Evolutionary conservation across 2,113 vertebrate species (phyloP).

Genomic region (Ictidomys tridecemlineatus): DNA sequence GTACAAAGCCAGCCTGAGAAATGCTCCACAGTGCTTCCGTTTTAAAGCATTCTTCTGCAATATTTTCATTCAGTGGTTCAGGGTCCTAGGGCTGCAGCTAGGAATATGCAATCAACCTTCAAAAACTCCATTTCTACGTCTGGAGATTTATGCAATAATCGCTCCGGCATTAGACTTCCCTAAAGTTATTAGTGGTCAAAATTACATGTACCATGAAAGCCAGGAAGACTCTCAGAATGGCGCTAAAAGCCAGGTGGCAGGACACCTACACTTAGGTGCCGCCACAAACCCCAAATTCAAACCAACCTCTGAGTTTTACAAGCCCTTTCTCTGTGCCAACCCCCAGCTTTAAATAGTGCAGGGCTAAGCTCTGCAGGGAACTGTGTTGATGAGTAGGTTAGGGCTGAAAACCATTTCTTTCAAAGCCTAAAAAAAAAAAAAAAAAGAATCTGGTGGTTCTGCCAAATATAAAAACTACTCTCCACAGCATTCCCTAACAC

Average conservation of each 20-base stretch:
- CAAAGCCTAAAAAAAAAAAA: slow-evolving; percentile 56
- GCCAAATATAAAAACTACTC: slow-evolving; percentile 69
- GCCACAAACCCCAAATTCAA: slow-evolving; percentile 81
- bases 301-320: slow-evolving; percentile 78
- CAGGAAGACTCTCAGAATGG: slow-evolving; percentile 72
- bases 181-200: slow-evolving; percentile 81
- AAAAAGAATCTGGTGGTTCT: slow-evolving; percentile 37
- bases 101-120: slow-evolving; percentile 64
- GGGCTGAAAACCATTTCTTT: slow-evolving; percentile 79
- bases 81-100: slow-evolving; percentile 4
- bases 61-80: slow-evolving; percentile 68
- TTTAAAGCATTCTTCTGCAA: slow-evolving; percentile 65
- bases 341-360: slow-evolving; percentile 76
- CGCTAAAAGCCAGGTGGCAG: slow-evolving; percentile 79
- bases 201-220: slow-evolving; percentile 80
- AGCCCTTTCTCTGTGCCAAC: slow-evolving; percentile 59
- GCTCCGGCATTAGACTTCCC: slow-evolving; percentile 64
- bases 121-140: slow-evolving; percentile 73
- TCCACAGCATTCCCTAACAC: slow-evolving; percentile 62
- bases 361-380: slow-evolving; percentile 69
- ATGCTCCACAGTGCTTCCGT: slow-evolving; percentile 53
- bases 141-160: slow-evolving; percentile 77
- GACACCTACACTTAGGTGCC: slow-evolving; percentile 75
- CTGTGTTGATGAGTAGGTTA: slow-evolving; percentile 77
- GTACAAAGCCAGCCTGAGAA: slow-evolving; percentile 64